Evolutionary conservation across 2,888 invertebrate genomes (phyloP), one percentile per base, ranked within the genome.

Genomic region (Athalia rosae): DNA sequence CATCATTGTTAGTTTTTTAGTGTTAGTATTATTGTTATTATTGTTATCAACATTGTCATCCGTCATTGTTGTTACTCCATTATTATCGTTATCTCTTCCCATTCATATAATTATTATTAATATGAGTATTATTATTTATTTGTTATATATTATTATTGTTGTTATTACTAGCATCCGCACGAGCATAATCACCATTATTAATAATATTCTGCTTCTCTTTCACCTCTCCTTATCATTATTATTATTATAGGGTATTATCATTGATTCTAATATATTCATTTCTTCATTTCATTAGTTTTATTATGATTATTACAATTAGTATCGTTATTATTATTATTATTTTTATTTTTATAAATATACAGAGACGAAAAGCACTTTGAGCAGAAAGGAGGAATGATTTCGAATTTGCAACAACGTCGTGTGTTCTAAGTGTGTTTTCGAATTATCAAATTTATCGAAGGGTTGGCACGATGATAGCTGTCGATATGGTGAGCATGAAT

Each of bases 211-310:
- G n/a, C n/a, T 28, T 28, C 28, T 91, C 91, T 91, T 91, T 91
- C 91, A 91, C 92, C 90, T 91, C 91, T 92, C 80, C 64, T 77
- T 80, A 76, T 64, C 58, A 64, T 61, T 61, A n/a, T 61, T 4
- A 61, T 61, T 61, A n/a, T 15, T n/a, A 61, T 61, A 8, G n/a
- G n/a, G 11, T 61, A 91, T 91, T 87, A 88, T 91, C 90, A 91
- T 91, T 91, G 91, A 89, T 90, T 89, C 91, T 91, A 91, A 91
- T 91, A 91, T 88, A 91, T 91, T 87, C 91, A 90, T 90, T 91
- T 89, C 89, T 90, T 90, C 91, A 91, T 91, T 91, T 91, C 89
- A 90, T 90, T 90, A 85, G 90, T 89, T 90, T 88, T 89, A 90
- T 90, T 91, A 89, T 59, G 78, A 81, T 77, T 71, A 79, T 79